Percentiles rank a stretch among this genome's conserved stretches.
These are phyloP conservation scores for Penaeus monodon DNA, from an alignment of 2,888 invertebrate species.

Conservation along the genomic window DNA sequence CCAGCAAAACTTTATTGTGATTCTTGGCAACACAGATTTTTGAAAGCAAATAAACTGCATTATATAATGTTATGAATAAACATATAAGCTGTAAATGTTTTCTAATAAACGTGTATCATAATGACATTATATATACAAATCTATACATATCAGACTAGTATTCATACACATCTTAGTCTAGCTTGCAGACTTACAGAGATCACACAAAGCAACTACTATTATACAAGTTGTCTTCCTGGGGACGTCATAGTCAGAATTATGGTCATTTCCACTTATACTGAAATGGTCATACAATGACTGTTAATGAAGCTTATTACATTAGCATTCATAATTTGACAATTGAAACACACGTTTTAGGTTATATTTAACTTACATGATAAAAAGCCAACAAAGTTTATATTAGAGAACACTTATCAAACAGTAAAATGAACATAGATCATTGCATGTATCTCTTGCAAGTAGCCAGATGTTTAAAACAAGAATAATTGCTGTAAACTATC, in stretches of 20 bases:
- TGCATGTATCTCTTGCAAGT: no score
- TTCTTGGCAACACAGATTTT: constrained; percentile 29
- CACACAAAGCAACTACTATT: constrained; percentile 36
- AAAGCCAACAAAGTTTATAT: no score
- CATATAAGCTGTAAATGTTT: neutral
- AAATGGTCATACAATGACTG: constrained; percentile 1
- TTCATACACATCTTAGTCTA: constrained; percentile 41
- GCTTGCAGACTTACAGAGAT: constrained; percentile 29
- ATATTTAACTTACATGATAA: no score
- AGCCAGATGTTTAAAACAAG: no score
- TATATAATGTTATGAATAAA: constrained; percentile 8
- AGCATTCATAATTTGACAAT: no score
- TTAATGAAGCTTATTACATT: no score
- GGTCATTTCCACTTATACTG: neutral
- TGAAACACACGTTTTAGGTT: no score
- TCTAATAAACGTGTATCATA: constrained; percentile 27
- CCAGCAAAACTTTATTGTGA: constrained; percentile 31
- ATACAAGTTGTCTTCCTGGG: neutral
- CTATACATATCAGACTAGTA: constrained; percentile 46
- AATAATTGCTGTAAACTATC: no score
- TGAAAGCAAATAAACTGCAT: constrained; percentile 33
- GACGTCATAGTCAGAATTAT: neutral
- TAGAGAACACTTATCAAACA: no score
- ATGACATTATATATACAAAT: constrained; percentile 23
- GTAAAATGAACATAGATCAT: no score